Evolutionary conservation across 2,888 invertebrate species (phyloP), one percentile per base, ranked within the genome.

Genomic region (Ashinkailepas kermadecensis): DNA sequence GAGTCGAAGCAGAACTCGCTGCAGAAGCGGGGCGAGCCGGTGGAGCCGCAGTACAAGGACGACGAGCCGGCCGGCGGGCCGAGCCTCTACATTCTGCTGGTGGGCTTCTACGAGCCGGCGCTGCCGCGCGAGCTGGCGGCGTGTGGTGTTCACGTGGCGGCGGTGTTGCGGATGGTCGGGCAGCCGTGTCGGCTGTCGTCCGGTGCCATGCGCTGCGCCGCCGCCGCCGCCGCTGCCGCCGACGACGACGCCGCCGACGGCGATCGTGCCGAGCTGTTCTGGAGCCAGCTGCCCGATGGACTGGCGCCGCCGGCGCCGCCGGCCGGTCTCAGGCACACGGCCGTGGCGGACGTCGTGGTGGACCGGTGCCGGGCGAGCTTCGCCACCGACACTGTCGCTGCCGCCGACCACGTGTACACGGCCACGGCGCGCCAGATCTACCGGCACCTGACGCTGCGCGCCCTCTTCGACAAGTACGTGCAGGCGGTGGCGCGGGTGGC

Each of bases 41-140:
- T 13, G 13, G 79, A 79, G 79, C 79, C 79, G 15, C 13, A 7
- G 9, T 79, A 79, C 57, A 79, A 57, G 79, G 57, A 25, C 79
- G 79, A 79, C 79, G 79, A 79, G 59, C 79, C 79, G 79, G 11
- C 13, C 23, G 79, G 58, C 23, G 79, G 79, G 15, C 79, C 79
- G 13, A 58, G 58, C 25, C 25, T 79, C 23, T 79, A 58, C 79
- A 23, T 79, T 12, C 58, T 79, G 23, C 13, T 79, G 58, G 58
- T 58, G 12, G 79, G 79, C 58, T 79, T 58, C 79, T 13, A 39
- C 79, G 79, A 57, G 11, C 58, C 79, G 15, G 56, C 10, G n/a
- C 57, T 79, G 59, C 79, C 58, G 23, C 57, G 23, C 15, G 79
- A 57, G 18, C 58, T 79, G 58, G 58, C 79, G 12, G 79, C 25